Evolutionary conservation across 2,113 vertebrate genomes (phyloP).

Genomic region (Malurus cyaneus): DNA sequence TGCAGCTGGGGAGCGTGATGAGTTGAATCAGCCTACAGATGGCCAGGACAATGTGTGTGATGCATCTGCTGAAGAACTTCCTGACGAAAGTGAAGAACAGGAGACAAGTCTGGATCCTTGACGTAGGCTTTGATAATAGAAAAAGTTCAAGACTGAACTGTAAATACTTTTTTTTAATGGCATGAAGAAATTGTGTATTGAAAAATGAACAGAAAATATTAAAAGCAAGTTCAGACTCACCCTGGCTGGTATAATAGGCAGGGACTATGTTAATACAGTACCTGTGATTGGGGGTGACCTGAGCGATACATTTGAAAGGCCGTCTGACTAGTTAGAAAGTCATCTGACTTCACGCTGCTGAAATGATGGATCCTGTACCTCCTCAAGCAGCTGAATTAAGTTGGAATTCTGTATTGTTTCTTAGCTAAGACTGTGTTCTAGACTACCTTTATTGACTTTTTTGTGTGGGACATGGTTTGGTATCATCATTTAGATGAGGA

Average conservation of each 20-base stretch:
- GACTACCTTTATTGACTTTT: background rate
- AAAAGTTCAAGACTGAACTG: background rate
- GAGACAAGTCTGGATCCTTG: constrained; percentile 62
- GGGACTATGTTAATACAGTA: background rate
- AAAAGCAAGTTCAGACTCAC: background rate
- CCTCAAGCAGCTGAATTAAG: background rate
- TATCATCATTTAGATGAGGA: background rate
- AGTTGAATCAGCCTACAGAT: constrained; percentile 44
- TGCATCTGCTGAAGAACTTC: constrained; percentile 12
- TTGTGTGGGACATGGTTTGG: background rate
- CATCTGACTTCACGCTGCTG: background rate
- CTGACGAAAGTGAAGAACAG: constrained; percentile 58
- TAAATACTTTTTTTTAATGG: background rate
- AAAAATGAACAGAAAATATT: background rate
- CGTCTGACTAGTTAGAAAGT: background rate
- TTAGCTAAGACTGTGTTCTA: background rate
- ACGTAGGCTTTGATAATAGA: background rate
- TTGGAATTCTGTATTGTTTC: background rate
- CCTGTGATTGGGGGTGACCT: background rate
- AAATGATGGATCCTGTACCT: background rate
- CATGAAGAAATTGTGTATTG: background rate
- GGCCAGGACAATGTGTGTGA: background rate
- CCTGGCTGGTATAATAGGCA: background rate
- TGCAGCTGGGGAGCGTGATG: constrained; percentile 63
- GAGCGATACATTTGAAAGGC: background rate